Base-by-base conservation (phyloP, 2,113 vertebrate genomes). In the Carlito syrichta region DNA sequence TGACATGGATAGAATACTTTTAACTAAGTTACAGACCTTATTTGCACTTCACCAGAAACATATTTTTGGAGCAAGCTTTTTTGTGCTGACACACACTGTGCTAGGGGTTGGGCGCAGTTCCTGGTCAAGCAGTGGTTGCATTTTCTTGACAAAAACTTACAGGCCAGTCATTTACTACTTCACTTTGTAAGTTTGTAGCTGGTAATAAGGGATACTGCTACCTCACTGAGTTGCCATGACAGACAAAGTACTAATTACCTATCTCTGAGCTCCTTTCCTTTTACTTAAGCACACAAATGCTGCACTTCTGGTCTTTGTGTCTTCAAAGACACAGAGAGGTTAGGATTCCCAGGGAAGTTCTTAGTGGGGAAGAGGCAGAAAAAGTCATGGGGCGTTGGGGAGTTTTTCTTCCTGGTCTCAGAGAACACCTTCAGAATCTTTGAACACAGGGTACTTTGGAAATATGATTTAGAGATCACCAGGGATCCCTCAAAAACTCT, bases 131-230 rank as follows among this genome's bases (percentile, higher is more conserved):
- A 58, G 38, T 87, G 27, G 62, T 87, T 76, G 62, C 6, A 40
- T 8, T 50, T 74, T 73, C n/a, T 58, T 87, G 20, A 86, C 54
- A 83, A 62, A 90, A 93, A 4, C 5, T 60, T 27, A 6, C 19
- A 63, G 73, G 45, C 10, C 48, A 89, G 40, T 8, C 27, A n/a
- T n/a, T 77, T n/a, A 56, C 35, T 45, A n/a, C 17, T 74, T 45
- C 3, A 56, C 32, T 45, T 0, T 48, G 40, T 4, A 71, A 45
- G 78, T 92, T 74, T 50, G 78, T 73, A 58, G 45, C 52, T 66
- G 54, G 35, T 58, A 76, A 58, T 87, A 95, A 73, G n/a, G 93
- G 96, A 94, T 88, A 43, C 66, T 82, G 5, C 54, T 86, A 69
- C 35, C 43, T 86, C 35, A 54, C 35, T 19, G 2, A 60, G 11